phyloP scores from a whole-genome alignment of 2,888 invertebrate species.

The Metalampra italica region DNA sequence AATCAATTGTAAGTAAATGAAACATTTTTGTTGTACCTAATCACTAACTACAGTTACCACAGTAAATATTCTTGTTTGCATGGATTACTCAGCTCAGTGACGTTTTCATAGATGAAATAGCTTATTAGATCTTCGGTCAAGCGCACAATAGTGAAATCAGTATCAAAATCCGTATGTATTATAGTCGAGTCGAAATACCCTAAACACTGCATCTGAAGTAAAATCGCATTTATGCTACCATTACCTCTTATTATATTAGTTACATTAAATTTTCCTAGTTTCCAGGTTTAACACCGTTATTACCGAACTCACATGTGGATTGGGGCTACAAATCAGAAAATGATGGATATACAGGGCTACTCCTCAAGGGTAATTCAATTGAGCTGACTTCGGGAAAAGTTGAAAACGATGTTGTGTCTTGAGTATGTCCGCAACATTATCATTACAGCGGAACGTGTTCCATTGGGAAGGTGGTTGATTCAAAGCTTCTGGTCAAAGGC shows the following conservation, averaged over 20 bases:
- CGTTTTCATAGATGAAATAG: too few species aligned
- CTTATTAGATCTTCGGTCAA: too few species aligned
- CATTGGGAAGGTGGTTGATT: constrained; percentile 35
- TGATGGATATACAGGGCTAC: not conserved
- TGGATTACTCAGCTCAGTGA: too few species aligned
- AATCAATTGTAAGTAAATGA: constrained; percentile 12
- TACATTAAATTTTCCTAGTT: not conserved
- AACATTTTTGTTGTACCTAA: too few species aligned
- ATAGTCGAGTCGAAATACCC: too few species aligned
- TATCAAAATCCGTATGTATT: too few species aligned
- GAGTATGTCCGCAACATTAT: constrained; percentile 24
- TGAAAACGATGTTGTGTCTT: constrained; percentile 28
- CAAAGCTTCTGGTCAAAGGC: constrained; percentile 24
- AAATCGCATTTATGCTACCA: too few species aligned
- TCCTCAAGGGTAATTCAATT: not conserved
- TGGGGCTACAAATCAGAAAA: constrained; percentile 20
- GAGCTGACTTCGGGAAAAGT: constrained; percentile 13
- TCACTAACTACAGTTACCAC: too few species aligned
- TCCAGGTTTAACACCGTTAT: constrained; percentile 18
- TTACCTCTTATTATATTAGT: too few species aligned
- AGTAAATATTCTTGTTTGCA: too few species aligned
- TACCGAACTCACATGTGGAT: constrained; percentile 15
- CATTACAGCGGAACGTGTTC: constrained; percentile 33
- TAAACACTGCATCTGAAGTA: too few species aligned
- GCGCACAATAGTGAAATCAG: too few species aligned